These are phyloP conservation scores for Mormyrops boulengeri DNA, from an alignment of 2,797 vertebrate species.

Conservation along the genomic window DNA sequence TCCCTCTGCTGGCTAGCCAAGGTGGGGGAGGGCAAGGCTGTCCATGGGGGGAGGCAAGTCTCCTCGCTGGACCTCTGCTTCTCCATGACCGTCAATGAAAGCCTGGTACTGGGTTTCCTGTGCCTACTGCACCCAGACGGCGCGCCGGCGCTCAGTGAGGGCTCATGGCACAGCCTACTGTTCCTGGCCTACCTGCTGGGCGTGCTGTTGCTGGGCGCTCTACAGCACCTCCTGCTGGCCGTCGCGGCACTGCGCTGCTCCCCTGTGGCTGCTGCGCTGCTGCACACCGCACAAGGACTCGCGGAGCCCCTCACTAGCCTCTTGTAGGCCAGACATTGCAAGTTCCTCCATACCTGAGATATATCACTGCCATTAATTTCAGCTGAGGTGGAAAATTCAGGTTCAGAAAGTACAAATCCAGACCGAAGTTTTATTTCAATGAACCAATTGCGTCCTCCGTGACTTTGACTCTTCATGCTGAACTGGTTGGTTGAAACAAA, in stretches of 20 bases:
- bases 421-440: neutral
- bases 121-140: constrained; percentile 62
- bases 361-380: neutral
- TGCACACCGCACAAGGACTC: constrained; percentile 49
- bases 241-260: constrained; percentile 49
- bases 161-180: constrained; percentile 62
- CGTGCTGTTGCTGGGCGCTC: constrained; percentile 56
- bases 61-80: constrained; percentile 62
- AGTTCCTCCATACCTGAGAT: neutral
- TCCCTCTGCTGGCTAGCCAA: constrained; percentile 58
- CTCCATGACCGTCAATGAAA: constrained; percentile 55
- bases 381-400: neutral
- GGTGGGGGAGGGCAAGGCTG: constrained; percentile 42
- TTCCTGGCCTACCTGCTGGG: constrained; percentile 63
- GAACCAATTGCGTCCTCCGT: neutral
- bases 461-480: neutral
- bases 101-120: constrained; percentile 56
- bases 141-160: constrained; percentile 42
- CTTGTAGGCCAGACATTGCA: neutral
- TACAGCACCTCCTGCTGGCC: constrained; percentile 46
- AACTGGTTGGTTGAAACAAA: neutral
- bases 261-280: constrained; percentile 48
- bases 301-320: constrained; percentile 43
- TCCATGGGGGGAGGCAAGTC: constrained; percentile 10
- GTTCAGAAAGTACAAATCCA: neutral